phyloP scores from a whole-genome alignment of 2,888 invertebrate genomes.

The Lasiommata megera region DNA sequence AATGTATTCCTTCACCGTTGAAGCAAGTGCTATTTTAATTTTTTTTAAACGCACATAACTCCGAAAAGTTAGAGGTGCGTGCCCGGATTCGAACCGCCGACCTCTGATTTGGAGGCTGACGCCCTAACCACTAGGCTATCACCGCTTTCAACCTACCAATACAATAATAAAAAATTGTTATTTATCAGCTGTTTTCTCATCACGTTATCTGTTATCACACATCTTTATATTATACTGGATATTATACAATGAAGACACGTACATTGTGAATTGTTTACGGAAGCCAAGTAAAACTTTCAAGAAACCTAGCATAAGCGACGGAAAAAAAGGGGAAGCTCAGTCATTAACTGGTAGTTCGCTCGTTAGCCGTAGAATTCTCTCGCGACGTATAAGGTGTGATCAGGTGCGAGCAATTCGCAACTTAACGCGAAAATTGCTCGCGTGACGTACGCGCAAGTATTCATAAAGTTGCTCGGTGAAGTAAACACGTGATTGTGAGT shows the following conservation, averaged over 20 bases:
- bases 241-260: not conserved
- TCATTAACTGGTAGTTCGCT: constrained; percentile 40
- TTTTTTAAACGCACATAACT: too few species aligned
- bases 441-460: constrained; percentile 22
- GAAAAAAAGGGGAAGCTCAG: constrained; percentile 32
- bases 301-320: constrained; percentile 26
- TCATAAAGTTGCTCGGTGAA: constrained; percentile 17
- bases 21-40: too few species aligned
- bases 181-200: too few species aligned
- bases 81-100: too few species aligned
- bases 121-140: too few species aligned
- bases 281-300: constrained; percentile 6
- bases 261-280: not conserved
- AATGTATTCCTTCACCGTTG: too few species aligned
- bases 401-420: constrained; percentile 37
- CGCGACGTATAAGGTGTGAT: constrained; percentile 36
- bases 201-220: too few species aligned
- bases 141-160: too few species aligned
- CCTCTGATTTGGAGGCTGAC: too few species aligned
- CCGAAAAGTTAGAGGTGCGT: too few species aligned
- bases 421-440: constrained; percentile 25
- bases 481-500: constrained; percentile 15
- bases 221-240: not conserved
- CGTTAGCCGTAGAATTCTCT: constrained; percentile 40
- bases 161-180: too few species aligned